Evolutionary conservation across 2,113 vertebrate genomes (phyloP).

Genomic region (Hiodon tergisus): DNA sequence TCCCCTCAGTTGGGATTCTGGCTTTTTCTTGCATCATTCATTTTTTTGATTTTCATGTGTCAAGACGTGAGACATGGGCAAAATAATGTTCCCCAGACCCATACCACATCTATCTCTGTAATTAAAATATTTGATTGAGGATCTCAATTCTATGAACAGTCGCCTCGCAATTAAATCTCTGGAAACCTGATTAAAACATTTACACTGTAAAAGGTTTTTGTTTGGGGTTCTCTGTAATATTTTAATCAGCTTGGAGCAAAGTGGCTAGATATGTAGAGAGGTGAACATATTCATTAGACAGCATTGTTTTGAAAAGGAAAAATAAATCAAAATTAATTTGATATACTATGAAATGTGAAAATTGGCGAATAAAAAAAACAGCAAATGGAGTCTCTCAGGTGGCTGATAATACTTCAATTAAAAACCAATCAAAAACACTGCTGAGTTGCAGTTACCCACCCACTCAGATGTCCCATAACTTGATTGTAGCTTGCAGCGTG

Average conservation of each 20-base stretch:
- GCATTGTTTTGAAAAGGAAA: not conserved
- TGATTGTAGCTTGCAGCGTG: too few species aligned
- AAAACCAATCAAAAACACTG: not conserved
- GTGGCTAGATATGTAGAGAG: too few species aligned
- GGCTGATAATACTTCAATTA: slow-evolving; percentile 3
- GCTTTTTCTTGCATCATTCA: not conserved
- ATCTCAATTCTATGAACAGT: slow-evolving; percentile 36
- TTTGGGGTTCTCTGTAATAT: too few species aligned
- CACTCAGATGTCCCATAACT: not conserved
- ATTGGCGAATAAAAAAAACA: not conserved
- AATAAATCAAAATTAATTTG: not conserved
- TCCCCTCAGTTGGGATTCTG: slow-evolving; percentile 26
- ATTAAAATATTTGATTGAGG: slow-evolving; percentile 51
- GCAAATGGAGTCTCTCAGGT: not conserved
- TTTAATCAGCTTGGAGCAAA: too few species aligned
- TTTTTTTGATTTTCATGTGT: slow-evolving; percentile 47
- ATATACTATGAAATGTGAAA: not conserved
- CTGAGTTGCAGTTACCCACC: not conserved
- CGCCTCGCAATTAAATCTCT: slow-evolving; percentile 36
- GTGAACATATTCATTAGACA: too few species aligned
- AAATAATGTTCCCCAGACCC: slow-evolving; percentile 39
- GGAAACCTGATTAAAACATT: not conserved
- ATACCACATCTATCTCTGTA: slow-evolving; percentile 45
- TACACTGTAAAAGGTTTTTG: not conserved
- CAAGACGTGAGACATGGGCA: slow-evolving; percentile 49